phyloP scores from a whole-genome alignment of 2,888 invertebrate genomes.

The Anticlea derivata region DNA sequence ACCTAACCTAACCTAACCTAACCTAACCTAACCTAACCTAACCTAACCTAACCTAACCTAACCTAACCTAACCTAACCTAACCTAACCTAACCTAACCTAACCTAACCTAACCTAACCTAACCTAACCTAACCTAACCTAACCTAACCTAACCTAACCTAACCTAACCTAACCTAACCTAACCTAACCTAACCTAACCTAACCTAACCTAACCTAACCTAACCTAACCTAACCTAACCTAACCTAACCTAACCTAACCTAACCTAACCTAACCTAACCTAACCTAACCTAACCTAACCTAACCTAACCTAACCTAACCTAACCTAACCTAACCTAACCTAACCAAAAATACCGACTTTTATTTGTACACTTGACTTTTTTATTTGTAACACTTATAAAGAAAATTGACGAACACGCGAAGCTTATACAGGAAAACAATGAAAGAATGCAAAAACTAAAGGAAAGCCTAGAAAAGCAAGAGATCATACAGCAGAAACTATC shows the following conservation, averaged over 20 bases:
- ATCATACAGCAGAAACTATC: too few species aligned
- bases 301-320: constrained; percentile 24
- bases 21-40: constrained; percentile 22
- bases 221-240: constrained; percentile 29
- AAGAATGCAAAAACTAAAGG: too few species aligned
- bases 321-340: constrained; percentile 24
- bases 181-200: constrained; percentile 19
- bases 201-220: constrained; percentile 30
- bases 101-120: constrained; percentile 22
- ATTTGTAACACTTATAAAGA: too few species aligned
- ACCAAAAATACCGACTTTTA: constrained; percentile 10
- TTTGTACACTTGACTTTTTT: too few species aligned
- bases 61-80: constrained; percentile 24
- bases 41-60: constrained; percentile 24
- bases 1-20: constrained; percentile 24
- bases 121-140: constrained; percentile 17
- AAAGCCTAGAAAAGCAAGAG: too few species aligned
- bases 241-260: constrained; percentile 19
- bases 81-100: constrained; percentile 18
- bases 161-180: constrained; percentile 18
- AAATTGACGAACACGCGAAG: too few species aligned
- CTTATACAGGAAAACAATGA: too few species aligned
- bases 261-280: constrained; percentile 28
- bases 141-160: constrained; percentile 16
- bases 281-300: constrained; percentile 31